Percentiles rank a stretch among this genome's conserved stretches.
Conservation (phyloP, 2,113 vertebrate genomes). For the Raja brachyura region DNA sequence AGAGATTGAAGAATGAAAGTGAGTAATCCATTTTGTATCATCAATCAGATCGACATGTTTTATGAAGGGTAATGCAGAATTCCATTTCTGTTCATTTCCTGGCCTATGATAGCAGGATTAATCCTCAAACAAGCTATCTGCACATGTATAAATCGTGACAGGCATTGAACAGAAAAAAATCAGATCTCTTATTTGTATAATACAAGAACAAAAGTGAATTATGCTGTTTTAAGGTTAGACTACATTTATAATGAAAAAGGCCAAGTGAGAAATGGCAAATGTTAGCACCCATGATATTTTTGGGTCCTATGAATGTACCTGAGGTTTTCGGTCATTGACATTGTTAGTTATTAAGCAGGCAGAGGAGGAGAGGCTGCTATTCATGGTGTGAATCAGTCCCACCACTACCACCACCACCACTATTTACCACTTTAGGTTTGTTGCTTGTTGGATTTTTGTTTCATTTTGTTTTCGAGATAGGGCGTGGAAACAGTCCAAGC, state of each 20-base stretch:
- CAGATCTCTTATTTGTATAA: conserved; percentile 4
- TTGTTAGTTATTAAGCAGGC: too few relatives aligned
- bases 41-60: conserved; percentile 33
- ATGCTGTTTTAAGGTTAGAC: neutral
- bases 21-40: conserved; percentile 30
- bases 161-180: neutral
- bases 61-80: conserved; percentile 14
- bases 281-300: too few relatives aligned
- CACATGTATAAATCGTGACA: neutral
- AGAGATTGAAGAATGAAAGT: conserved; percentile 18
- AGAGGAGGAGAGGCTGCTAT: too few relatives aligned
- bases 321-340: too few relatives aligned
- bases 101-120: conserved; percentile 30
- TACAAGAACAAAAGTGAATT: neutral
- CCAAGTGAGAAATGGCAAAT: too few relatives aligned
- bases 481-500: too few relatives aligned
- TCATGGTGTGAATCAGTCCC: too few relatives aligned
- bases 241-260: neutral
- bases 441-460: too few relatives aligned
- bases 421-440: too few relatives aligned
- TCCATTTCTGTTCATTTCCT: conserved; percentile 34
- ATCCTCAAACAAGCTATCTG: neutral
- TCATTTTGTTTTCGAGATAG: too few relatives aligned
- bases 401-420: too few relatives aligned
- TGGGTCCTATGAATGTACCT: too few relatives aligned